Evolutionary conservation across 2,113 vertebrate species (phyloP).

Genomic region (Bambusicola thoracicus): DNA sequence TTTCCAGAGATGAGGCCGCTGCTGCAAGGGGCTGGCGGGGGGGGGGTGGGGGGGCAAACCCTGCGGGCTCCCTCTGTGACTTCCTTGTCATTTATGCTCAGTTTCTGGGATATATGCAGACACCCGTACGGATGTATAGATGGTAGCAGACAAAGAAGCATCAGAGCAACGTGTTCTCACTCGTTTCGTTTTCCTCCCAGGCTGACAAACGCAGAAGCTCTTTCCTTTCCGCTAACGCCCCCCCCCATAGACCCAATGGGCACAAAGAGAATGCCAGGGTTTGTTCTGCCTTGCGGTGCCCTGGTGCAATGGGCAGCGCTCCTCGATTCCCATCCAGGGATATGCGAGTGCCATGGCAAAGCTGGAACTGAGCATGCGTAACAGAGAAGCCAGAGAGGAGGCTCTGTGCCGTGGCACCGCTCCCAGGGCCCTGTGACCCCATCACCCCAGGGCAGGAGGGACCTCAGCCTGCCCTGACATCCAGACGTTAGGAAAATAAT

Average conservation of each 20-base stretch:
- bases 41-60: not conserved
- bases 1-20: not conserved
- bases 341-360: not conserved
- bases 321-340: not conserved
- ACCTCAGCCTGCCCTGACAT: not conserved
- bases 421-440: not conserved
- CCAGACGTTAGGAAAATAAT: not conserved
- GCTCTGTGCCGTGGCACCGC: not conserved
- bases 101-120: not conserved
- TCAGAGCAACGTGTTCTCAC: not conserved
- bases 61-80: conserved; percentile 23
- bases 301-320: not conserved
- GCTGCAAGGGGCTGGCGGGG: not conserved
- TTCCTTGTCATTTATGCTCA: conserved; percentile 56
- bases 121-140: conserved; percentile 31
- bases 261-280: not conserved
- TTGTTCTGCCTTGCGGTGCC: not conserved
- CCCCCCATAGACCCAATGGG: not conserved
- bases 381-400: conserved; percentile 57
- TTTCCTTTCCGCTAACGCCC: not conserved
- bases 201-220: not conserved
- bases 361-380: conserved; percentile 45
- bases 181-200: not conserved
- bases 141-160: conserved; percentile 74
- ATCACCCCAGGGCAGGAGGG: fast-evolving